Base-by-base conservation (phyloP, 2,888 invertebrate genomes). In the Diarsia rubi region DNA sequence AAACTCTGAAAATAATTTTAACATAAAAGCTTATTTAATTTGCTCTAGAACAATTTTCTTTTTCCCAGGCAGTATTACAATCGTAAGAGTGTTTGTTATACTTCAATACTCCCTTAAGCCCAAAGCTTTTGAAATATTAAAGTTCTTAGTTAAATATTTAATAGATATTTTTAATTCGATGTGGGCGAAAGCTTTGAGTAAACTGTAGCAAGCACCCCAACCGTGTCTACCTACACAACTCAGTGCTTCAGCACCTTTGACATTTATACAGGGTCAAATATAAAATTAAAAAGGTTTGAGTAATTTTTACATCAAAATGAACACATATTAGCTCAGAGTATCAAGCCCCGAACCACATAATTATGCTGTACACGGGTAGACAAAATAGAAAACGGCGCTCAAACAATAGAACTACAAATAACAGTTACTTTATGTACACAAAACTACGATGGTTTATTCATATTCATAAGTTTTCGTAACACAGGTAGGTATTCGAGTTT, bases 141-240 rank as follows among this genome's bases (percentile, higher is more conserved):
- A 62, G 57, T 65, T 11, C 31, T 68, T 47, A 31, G 11, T 68
- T 44, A 68, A 68, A 67, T 73, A 73, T 65, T 65, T 70, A 52
- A 49, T 19, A 73, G n/a, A 52, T 64, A 79, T 67, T 66, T 78
- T 78, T 73, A 64, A 69, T 69, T 57, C 3, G 31, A 67, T 59
- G 75, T 80, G 63, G 69, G 69, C 69, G 66, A 62, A 62, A 69
- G 69, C 80, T 79, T 79, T 54, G 42, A 79, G 44, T 44, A 62
- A 69, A 37, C 44, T 77, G 66, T 67, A 57, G 45, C 31, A 27
- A 57, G 42, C 31, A 42, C 44, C 31, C 27, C 42, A 69, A 27
- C 24, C 44, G 47, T 54, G 21, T 57, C 44, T 66, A 69, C 66
- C 66, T 63, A 75, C 49, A 67, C 37, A 66, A 27, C 27, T 57